Evolutionary conservation across 2,888 invertebrate species (phyloP), one percentile per base, ranked within the genome.

Genomic region (Cloeon dipterum): DNA sequence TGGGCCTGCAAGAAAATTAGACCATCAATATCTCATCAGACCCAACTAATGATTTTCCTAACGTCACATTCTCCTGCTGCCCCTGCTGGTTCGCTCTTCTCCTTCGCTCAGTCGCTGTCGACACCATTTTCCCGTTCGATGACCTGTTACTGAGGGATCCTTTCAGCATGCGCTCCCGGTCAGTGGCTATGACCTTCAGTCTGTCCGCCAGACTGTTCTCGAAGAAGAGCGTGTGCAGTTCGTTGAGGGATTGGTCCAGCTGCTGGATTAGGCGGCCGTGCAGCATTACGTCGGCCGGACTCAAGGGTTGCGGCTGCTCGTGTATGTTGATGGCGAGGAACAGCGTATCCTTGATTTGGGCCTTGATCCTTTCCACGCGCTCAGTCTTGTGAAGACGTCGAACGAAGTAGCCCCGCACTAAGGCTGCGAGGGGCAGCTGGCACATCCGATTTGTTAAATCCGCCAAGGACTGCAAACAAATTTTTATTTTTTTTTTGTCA

Each of bases 371-470:
- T 54, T 78, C 75, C 11, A 89, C 77, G 46, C 76, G 72, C 47
- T 77, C 78, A 0, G 88, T 83, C 46, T 63, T 66, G 59, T 89
- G 68, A 37, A 91, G 62, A 32, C 86, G 66, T 35, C 91, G 68
- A 17, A 77, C 74, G 38, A 91, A 60, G 54, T 70, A 88, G 1
- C 91, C 89, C 47, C 70, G 73, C 1, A 53, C 59, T 20, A 50
- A 46, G 20, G 58, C 59, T 29, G 29, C 13, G 14, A 29, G n/a
- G n/a, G n/a, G n/a, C n/a, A n/a, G n/a, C n/a, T n/a, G n/a, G n/a
- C n/a, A n/a, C n/a, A n/a, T n/a, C n/a, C n/a, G n/a, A n/a, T n/a
- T n/a, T n/a, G n/a, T n/a, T n/a, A n/a, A n/a, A n/a, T n/a, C n/a
- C n/a, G n/a, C n/a, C n/a, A n/a, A n/a, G n/a, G n/a, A n/a, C n/a